Evolutionary conservation across 1,140 invertebrate genomes (phyloP).

Genomic region (Tetragonula clypearis): DNA sequence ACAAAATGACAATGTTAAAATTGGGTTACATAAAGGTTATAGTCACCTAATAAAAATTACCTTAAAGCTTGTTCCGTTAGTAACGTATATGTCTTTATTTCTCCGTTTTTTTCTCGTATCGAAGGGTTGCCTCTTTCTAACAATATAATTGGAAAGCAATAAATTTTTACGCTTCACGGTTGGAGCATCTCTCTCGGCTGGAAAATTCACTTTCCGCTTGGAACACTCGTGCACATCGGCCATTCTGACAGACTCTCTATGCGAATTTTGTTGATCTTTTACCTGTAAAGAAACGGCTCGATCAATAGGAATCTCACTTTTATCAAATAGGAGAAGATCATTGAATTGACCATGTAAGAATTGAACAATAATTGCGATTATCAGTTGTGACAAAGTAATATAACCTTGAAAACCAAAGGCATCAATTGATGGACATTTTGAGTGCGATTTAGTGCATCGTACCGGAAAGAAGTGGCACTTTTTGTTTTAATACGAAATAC

Average conservation of each 20-base stretch:
- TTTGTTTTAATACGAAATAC: slow-evolving; percentile 56
- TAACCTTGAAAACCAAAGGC: slow-evolving; percentile 48
- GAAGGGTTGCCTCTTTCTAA: slow-evolving; percentile 70
- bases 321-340: neutral
- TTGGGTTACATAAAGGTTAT: slow-evolving; percentile 65
- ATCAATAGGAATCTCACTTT: neutral
- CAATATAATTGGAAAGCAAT: slow-evolving; percentile 39
- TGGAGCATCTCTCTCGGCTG: neutral
- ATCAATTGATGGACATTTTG: slow-evolving; percentile 55
- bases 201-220: slow-evolving; percentile 18
- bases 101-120: slow-evolving; percentile 50
- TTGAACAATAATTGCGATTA: neutral
- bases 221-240: slow-evolving; percentile 47
- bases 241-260: slow-evolving; percentile 66
- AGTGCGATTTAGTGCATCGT: slow-evolving; percentile 15
- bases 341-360: neutral
- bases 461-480: slow-evolving; percentile 56
- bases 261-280: slow-evolving; percentile 7
- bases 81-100: slow-evolving; percentile 83
- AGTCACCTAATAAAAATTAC: slow-evolving; percentile 69
- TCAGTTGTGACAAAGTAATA: slow-evolving; percentile 36
- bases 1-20: slow-evolving; percentile 21
- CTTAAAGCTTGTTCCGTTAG: slow-evolving; percentile 84
- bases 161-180: slow-evolving; percentile 19
- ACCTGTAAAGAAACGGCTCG: neutral